phyloP scores from a whole-genome alignment of 1,140 invertebrate genomes.

The Marisa cornuarietis region DNA sequence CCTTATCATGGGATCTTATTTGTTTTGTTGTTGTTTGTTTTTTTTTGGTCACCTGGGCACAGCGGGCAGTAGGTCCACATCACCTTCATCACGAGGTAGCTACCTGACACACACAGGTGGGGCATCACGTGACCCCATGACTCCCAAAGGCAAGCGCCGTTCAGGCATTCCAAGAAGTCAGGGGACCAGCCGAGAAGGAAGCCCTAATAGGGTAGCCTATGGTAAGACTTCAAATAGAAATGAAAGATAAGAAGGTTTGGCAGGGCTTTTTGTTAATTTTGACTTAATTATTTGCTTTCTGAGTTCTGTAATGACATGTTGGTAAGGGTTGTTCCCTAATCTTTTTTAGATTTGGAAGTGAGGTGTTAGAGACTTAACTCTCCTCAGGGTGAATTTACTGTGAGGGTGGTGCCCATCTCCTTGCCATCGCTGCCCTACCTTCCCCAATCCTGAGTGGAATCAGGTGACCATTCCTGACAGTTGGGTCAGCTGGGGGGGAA shows the following conservation, averaged over 20 bases:
- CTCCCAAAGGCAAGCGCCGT: slow-evolving; percentile 50
- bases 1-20: slow-evolving; percentile 10
- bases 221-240: slow-evolving; percentile 31
- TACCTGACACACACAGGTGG: slow-evolving; percentile 74
- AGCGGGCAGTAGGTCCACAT: slow-evolving; percentile 87
- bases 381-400: too few relatives aligned
- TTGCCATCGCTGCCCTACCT: too few relatives aligned
- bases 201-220: slow-evolving; percentile 69
- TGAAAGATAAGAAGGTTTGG: neutral
- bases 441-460: too few relatives aligned
- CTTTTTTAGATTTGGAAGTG: too few relatives aligned
- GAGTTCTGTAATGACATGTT: too few relatives aligned
- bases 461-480: too few relatives aligned
- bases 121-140: slow-evolving; percentile 50
- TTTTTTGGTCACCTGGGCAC: slow-evolving; percentile 37
- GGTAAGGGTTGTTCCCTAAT: too few relatives aligned
- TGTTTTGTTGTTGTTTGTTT: too few relatives aligned
- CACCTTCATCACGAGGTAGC: slow-evolving; percentile 80
- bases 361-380: too few relatives aligned
- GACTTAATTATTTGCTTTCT: too few relatives aligned
- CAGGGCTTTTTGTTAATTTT: slow-evolving; percentile 6
- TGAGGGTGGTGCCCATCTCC: too few relatives aligned
- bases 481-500: too few relatives aligned
- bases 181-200: slow-evolving; percentile 73
- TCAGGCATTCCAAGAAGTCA: slow-evolving; percentile 77